Percentiles rank a stretch among this genome's conserved stretches.
These are phyloP conservation scores for Oceanodroma leucorhoa DNA, from an alignment of 2,797 vertebrate species.

Conservation along the genomic window DNA sequence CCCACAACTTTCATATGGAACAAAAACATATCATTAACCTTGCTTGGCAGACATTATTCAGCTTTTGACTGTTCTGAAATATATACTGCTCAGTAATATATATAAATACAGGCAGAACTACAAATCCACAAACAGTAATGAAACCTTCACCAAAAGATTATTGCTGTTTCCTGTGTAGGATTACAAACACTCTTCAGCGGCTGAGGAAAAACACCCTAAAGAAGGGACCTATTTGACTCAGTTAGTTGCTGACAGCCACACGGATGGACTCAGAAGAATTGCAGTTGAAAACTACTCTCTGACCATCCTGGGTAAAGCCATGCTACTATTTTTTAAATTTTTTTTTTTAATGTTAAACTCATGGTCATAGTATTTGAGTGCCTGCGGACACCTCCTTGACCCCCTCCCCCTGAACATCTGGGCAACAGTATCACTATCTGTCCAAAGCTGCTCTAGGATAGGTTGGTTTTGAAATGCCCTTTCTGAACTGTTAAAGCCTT, in stretches of 20 bases:
- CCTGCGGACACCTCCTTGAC: not conserved
- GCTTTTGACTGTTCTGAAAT: not conserved
- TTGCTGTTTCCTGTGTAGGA: not conserved
- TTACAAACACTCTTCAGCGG: not conserved
- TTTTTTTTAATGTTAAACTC: not conserved
- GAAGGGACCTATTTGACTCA: not conserved
- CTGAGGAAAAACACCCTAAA: not conserved
- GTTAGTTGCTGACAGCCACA: not conserved
- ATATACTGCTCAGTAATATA: not conserved
- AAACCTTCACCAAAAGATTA: not conserved
- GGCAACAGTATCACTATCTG: not conserved
- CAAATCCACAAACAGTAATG: not conserved
- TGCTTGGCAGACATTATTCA: not conserved
- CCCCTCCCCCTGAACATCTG: not conserved
- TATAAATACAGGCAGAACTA: not conserved
- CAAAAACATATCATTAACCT: not conserved
- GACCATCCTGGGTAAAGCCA: not conserved
- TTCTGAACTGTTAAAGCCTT: not conserved
- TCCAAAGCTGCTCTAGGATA: not conserved
- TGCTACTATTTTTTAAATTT: not conserved
- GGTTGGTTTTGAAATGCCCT: not conserved
- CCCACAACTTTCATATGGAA: not conserved
- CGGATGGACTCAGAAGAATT: not conserved
- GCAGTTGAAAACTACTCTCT: not conserved
- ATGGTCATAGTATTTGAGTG: not conserved